Conservation (phyloP, 2,113 vertebrate genomes). For the Cinclus mexicanus region DNA sequence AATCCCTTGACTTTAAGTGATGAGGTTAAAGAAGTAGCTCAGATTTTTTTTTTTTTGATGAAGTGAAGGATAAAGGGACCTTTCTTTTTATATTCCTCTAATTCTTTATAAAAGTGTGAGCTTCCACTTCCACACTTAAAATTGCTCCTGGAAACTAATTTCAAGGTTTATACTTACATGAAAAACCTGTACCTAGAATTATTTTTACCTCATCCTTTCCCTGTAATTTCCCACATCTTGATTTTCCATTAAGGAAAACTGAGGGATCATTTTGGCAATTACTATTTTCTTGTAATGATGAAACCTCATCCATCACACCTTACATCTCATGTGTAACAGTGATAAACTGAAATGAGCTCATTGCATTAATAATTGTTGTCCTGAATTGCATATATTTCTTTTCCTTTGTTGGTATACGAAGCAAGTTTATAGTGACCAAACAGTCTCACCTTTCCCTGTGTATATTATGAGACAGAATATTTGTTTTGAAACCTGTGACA, state of each 20-base stretch:
- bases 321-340: neutral
- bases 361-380: constrained; percentile 6
- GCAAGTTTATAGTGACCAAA: neutral
- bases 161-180: neutral
- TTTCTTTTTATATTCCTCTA: neutral
- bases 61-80: neutral
- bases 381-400: neutral
- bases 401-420: neutral
- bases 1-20: neutral
- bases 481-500: neutral
- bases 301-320: neutral
- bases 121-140: neutral
- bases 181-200: neutral
- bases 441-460: neutral
- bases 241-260: neutral
- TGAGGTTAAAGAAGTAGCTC: neutral
- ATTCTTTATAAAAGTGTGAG: neutral
- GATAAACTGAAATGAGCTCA: neutral
- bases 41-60: neutral
- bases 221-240: neutral
- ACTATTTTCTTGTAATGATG: neutral
- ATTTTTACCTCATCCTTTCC: neutral
- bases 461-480: neutral
- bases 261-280: neutral
- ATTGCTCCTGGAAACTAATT: neutral